Base-by-base conservation (phyloP, 1,140 invertebrate genomes). In the Bombus waltoni region DNA sequence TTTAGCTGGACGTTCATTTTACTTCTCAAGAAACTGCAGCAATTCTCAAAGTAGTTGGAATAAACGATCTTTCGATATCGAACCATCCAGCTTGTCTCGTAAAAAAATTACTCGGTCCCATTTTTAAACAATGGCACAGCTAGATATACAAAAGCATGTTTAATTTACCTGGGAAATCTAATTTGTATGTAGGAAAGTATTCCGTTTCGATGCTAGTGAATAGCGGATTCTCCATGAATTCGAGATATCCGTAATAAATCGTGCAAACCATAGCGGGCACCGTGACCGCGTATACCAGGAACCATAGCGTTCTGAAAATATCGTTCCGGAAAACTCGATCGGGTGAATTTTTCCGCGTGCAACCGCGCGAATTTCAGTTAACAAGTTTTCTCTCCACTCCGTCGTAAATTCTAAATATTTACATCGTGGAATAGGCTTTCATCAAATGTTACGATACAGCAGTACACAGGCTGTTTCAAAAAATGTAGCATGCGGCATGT, bases 91-190 rank as follows among this genome's bases (percentile, higher is more conserved):
- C 18, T 53, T 8, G 47, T 53, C 1, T 22, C 47, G 6, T 22
- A 53, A 53, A 53, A 53, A 22, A 8, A 53, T 53, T 75, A 57
- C 18, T 32, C 8, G 3, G 4, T 1, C 9, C 9, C 3, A 32
- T 40, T 28, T 28, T 28, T 40, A 35, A 9, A 25, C 22, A 11
- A 13, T 28, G 13, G 22, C 22, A 40, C 38, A 8, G 11, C 10
- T 18, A 18, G 2, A 32, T 25, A 4, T 9, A 3, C 73, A 8
- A 32, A 35, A 18, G n/a, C 9, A 18, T 8, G 1, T 10, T 65
- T 3, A 8, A 57, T n/a, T 74, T 89, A 93, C 92, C 92, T 75
- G 93, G 93, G 68, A 93, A 92, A 35, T 88, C 13, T 38, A 94
- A 66, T 13, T 83, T 8, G 32, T 87, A 62, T 1, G 91, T 89